Conservation (phyloP, 1,140 invertebrate species). For the Neodiprion lecontei region DNA sequence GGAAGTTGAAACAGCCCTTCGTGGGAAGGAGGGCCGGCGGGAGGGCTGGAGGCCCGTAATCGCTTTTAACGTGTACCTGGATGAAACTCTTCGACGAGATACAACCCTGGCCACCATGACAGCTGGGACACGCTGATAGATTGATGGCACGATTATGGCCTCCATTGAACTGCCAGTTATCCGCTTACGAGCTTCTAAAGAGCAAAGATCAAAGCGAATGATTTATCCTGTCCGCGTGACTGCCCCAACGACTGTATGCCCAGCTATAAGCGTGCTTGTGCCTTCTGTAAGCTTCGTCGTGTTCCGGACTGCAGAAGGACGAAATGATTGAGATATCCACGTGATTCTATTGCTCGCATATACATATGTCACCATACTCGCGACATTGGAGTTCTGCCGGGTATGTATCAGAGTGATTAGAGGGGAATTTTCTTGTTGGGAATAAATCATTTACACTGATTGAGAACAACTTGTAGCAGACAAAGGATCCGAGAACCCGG, state of each 20-base stretch:
- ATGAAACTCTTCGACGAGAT: neutral
- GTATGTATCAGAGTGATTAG: neutral
- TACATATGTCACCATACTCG: too few species aligned
- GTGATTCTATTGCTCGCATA: too few species aligned
- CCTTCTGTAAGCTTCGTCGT: too few species aligned
- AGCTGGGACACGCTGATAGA: slow-evolving; percentile 1
- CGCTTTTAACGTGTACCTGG: neutral
- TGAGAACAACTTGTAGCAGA: too few species aligned
- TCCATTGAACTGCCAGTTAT: slow-evolving; percentile 7
- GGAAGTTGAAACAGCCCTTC: neutral
- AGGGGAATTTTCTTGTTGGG: neutral
- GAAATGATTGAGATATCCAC: neutral
- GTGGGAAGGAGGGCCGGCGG: neutral
- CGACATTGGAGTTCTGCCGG: neutral
- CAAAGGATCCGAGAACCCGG: too few species aligned
- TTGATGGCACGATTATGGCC: slow-evolving; percentile 6
- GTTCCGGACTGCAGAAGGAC: slow-evolving; percentile 6
- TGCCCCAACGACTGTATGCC: neutral
- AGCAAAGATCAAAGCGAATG: slow-evolving; percentile 7
- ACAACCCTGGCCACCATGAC: slow-evolving; percentile 6
- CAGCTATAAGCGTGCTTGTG: too few species aligned
- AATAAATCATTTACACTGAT: neutral
- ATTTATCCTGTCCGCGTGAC: neutral
- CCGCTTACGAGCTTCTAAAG: slow-evolving; percentile 5
- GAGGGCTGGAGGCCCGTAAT: neutral